These are phyloP conservation scores for Callyntrura sp. DNA, from an alignment of 2,888 invertebrate genomes.

Conservation along the genomic window DNA sequence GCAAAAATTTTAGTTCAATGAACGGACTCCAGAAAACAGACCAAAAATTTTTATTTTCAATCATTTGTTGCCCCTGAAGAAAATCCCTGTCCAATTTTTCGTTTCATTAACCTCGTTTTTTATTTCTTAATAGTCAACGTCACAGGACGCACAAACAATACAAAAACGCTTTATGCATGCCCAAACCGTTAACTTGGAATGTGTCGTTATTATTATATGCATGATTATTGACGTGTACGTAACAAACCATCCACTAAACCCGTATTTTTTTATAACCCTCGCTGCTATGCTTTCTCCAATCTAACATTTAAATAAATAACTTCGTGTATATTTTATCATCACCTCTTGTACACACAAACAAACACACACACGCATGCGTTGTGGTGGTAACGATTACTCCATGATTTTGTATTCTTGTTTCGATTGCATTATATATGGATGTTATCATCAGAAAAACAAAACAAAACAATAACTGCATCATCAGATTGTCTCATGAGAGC, in stretches of 20 bases:
- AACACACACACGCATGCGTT: constrained; percentile 7
- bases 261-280: not conserved
- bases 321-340: not conserved
- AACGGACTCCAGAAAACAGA: constrained; percentile 6
- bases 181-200: not conserved
- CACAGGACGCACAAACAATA: constrained; percentile 29
- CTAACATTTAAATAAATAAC: not conserved
- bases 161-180: constrained; percentile 26
- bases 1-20: not conserved
- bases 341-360: not conserved
- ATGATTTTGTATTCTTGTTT: not conserved
- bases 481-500: not conserved
- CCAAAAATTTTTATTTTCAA: constrained; percentile 11
- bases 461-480: constrained; percentile 30
- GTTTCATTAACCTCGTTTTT: not conserved
- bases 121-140: not conserved
- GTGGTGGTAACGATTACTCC: constrained; percentile 2
- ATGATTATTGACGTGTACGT: constrained; percentile 7
- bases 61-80: constrained; percentile 60
- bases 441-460: not conserved
- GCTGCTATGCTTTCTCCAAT: constrained; percentile 13
- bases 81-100: constrained; percentile 42
- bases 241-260: not conserved
- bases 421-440: constrained; percentile 19
- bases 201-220: not conserved